Evolutionary conservation across 2,888 invertebrate genomes (phyloP).

Genomic region (Lycophotia porphyrea): DNA sequence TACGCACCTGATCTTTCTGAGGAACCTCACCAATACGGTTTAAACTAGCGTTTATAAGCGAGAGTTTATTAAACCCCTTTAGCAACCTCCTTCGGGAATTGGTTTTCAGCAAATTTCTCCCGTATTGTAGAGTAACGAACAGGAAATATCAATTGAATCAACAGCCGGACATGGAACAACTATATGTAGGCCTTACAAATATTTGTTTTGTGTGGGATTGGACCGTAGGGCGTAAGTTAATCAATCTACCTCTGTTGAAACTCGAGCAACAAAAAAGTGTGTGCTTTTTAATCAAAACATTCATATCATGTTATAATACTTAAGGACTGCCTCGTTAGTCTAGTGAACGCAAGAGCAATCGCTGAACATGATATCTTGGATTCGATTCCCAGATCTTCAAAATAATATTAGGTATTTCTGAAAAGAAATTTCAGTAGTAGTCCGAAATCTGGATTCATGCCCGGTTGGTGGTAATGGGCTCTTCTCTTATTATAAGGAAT

Average conservation of each 20-base stretch:
- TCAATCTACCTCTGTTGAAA: constrained; percentile 3
- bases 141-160: not conserved
- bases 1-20: no score
- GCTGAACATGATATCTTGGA: not conserved
- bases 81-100: not conserved
- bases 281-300: not conserved
- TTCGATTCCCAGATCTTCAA: not conserved
- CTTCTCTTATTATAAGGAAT: not conserved
- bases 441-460: not conserved
- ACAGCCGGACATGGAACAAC: not conserved
- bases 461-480: not conserved
- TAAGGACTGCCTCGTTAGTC: not conserved
- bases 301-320: not conserved
- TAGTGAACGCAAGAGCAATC: not conserved
- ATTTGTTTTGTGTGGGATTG: constrained; percentile 25
- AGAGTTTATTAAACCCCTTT: no score
- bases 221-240: constrained; percentile 1
- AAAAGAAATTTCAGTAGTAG: not conserved
- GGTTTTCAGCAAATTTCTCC: not conserved
- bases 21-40: no score
- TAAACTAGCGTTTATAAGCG: not conserved
- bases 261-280: not conserved
- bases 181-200: constrained; percentile 17
- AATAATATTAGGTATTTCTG: not conserved
- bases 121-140: not conserved